Evolutionary conservation across 1,140 invertebrate genomes (phyloP), one percentile per base, ranked within the genome.

Genomic region (Telenomus remus): DNA sequence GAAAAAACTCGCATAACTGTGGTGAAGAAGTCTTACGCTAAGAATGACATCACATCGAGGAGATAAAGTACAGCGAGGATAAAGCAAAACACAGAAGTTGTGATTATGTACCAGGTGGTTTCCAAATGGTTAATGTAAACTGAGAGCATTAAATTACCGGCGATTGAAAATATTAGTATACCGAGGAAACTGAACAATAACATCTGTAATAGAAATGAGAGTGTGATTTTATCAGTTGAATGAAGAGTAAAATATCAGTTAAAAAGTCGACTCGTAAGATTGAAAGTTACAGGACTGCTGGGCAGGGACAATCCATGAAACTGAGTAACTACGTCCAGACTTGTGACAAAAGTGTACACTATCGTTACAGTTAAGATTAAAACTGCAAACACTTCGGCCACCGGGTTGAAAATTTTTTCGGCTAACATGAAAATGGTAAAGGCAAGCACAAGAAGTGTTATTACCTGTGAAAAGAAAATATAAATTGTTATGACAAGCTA

Each of bases 101-200:
- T 16, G 44, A 78, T 42, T 16, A 80, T 49, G 12, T 63, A 71
- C 80, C 75, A 78, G 1, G 54, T 55, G n/a, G 39, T 8, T 6
- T 73, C 33, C n/a, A 61, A 42, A 44, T 56, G 37, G 61, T 68
- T 68, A 64, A 51, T 57, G 60, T 72, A 79, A 42, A 69, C n/a
- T 48, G 65, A 44, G 37, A 81, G 60, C 15, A 84, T 53, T 48
- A 81, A 57, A 60, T 59, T 64, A 15, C 79, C 80, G 0, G 79
- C 74, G n/a, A 79, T 57, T 12, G 74, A 68, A 44, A 82, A 84
- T 1, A 83, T 14, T 47, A 83, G 46, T n/a, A 81, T 10, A 4
- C 85, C 84, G 14, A 85, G 34, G 1, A 86, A 78, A 60, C 82
- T 81, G 27, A 85, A 81, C 0, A 81, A 42, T 10, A 80, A 69